Evolutionary conservation across 2,797 vertebrate genomes (phyloP), one percentile per base, ranked within the genome.

Genomic region (Taenioides sp.): DNA sequence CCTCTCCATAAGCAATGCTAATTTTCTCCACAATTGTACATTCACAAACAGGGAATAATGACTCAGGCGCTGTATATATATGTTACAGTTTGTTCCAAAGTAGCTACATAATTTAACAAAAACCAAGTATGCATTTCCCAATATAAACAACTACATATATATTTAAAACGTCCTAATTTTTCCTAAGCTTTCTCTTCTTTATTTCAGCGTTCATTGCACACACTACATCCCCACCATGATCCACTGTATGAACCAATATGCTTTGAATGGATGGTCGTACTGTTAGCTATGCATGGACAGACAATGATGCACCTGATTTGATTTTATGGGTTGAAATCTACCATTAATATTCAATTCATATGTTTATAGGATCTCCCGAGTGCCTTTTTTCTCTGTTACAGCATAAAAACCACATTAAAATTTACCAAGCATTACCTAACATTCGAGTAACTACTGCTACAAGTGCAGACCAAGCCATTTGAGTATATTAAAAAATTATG

Each of bases 341-440:
- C 22, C n/a, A 65, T 65, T 50, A 65, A 65, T 65, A 65, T 65
- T 65, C n/a, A 49, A 65, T 65, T 40, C 34, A 43, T 17, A 50
- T 65, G 63, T 65, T 65, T 50, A 65, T 25, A 14, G 63, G 43
- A 28, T 23, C 63, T 49, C 63, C 23, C 23, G 43, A 49, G 63
- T 49, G 63, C 43, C 40, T 65, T 47, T 64, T 65, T 49, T 27
- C 40, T 49, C 63, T 65, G 43, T 65, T 65, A 50, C 40, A 7
- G 40, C 40, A 65, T 63, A 65, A 49, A 65, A 50, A 49, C 0
- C 7, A 28, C 63, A 65, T 65, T 49, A 65, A 65, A 65, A 65
- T 47, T 63, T 65, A 65, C 63, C 43, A 65, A 65, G 63, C 63
- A 17, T 65, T 65, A 49, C 43, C 63, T 65, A 50, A 50, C 63